These are phyloP conservation scores for Allygus modestus DNA, from an alignment of 2,888 invertebrate genomes.

Conservation along the genomic window DNA sequence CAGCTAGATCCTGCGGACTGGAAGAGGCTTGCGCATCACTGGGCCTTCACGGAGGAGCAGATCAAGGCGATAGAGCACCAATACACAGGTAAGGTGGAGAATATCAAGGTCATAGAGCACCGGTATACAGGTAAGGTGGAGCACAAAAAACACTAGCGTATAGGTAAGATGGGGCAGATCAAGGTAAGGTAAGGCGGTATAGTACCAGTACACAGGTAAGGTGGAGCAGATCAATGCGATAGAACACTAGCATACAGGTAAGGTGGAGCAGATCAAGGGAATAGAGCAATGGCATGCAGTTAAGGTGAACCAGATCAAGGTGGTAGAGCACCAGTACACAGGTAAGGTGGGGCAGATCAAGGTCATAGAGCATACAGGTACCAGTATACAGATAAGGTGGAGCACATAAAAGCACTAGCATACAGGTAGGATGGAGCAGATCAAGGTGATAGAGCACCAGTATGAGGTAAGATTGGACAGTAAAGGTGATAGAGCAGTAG, in stretches of 20 bases:
- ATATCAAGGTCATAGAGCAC: conserved; percentile 83
- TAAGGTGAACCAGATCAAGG: too few species aligned
- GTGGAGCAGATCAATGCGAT: conserved; percentile 79
- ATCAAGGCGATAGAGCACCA: conserved; percentile 84
- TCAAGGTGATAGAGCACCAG: background rate
- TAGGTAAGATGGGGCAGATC: conserved; percentile 83
- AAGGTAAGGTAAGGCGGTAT: conserved; percentile 69
- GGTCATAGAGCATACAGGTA: background rate
- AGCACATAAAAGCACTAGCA: too few species aligned
- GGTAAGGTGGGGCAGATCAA: background rate
- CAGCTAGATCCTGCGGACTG: conserved; percentile 81
- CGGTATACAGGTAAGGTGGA: conserved; percentile 84
- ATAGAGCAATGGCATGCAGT: background rate
- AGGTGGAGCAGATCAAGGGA: background rate
- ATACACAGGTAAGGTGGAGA: conserved; percentile 83
- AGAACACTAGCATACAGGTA: conserved; percentile 83
- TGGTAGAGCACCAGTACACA: conserved; percentile 22
- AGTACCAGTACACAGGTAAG: conserved; percentile 27
- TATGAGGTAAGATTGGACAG: background rate
- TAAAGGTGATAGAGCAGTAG: too few species aligned
- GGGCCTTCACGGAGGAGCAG: conserved; percentile 84
- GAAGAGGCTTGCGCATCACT: conserved; percentile 81
- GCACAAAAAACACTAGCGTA: conserved; percentile 83
- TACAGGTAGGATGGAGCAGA: too few species aligned
- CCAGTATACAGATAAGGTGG: conserved; percentile 62